Conservation (phyloP, 2,888 invertebrate species). For the Dicycla oo region DNA sequence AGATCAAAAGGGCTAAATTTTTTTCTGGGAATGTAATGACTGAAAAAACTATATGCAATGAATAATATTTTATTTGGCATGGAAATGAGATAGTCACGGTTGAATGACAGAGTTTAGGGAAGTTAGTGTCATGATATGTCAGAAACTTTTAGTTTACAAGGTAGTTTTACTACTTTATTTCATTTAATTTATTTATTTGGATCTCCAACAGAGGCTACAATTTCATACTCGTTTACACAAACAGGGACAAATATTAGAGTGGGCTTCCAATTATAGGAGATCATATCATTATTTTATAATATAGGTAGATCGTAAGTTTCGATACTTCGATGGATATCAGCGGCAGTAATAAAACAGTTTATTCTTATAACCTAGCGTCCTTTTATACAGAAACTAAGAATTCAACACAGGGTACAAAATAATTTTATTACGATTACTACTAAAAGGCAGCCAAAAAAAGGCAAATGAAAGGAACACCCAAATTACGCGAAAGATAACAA, state of each 20-base stretch:
- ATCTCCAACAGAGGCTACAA: too few relatives aligned
- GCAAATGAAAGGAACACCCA: not conserved
- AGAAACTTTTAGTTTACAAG: not conserved
- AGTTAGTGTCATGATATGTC: too few relatives aligned
- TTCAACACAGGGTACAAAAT: not conserved
- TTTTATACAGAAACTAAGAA: not conserved
- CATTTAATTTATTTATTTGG: too few relatives aligned
- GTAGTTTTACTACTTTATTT: not conserved
- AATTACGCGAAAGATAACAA: slow-evolving; percentile 34
- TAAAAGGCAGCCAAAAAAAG: not conserved
- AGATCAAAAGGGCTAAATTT: not conserved
- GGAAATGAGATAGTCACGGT: not conserved
- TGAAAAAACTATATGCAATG: too few relatives aligned
- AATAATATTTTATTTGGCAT: not conserved
- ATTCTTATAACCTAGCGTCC: not conserved
- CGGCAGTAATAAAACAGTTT: not conserved
- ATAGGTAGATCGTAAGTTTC: too few relatives aligned
- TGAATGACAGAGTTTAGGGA: not conserved
- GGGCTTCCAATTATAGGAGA: too few relatives aligned
- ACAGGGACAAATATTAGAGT: too few relatives aligned
- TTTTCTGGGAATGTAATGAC: not conserved
- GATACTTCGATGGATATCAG: too few relatives aligned
- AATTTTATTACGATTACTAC: not conserved
- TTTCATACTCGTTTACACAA: too few relatives aligned
- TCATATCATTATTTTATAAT: too few relatives aligned